Evolutionary conservation across 2,888 invertebrate genomes (phyloP), one percentile per base, ranked within the genome.

Genomic region (Caprella mutica): DNA sequence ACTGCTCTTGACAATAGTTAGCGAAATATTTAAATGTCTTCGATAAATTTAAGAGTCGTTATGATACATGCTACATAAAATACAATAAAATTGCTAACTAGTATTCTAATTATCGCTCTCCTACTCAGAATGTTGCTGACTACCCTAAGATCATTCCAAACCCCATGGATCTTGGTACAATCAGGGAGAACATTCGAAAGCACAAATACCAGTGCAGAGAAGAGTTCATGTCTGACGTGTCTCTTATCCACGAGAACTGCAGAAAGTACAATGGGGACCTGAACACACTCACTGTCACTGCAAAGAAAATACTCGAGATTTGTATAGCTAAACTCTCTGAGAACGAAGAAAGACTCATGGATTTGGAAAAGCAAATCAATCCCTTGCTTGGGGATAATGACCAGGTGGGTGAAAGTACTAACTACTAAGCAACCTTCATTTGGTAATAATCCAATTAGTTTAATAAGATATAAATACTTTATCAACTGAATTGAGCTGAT

Each of bases 101-200:
- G n/a, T n/a, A n/a, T n/a, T n/a, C n/a, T n/a, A n/a, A n/a, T n/a
- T 35, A 9, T 35, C 9, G 9, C 54, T 59, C 26, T 62, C 58
- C 55, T 59, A 69, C 69, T 55, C 70, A 83, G 84, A 73, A 82
- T 68, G 93, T 96, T 6, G 86, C 90, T 0, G 97, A 97, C 73
- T 99, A 99, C 74, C 86, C 92, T 71, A 83, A 85, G 66, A 89
- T 96, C 56, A 81, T 98, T 23, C 81, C 83, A 43, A 80, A 86
- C 56, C 98, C 98, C 0, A 97, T 98, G 91, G 97, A 98, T 72
- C 77, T 99, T 53, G 96, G 96, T 73, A 89, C 88, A 0, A 94
- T 99, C 68, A 77, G 94, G 39, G 94, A 93, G 67, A 88, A 88
- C 71, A 75, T 91, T 19, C 77, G 90, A 0, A 84, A 87, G 71